These are phyloP conservation scores for Caenorhabditis sp. DNA, from an alignment of 2,888 invertebrate species.

Conservation along the genomic window DNA sequence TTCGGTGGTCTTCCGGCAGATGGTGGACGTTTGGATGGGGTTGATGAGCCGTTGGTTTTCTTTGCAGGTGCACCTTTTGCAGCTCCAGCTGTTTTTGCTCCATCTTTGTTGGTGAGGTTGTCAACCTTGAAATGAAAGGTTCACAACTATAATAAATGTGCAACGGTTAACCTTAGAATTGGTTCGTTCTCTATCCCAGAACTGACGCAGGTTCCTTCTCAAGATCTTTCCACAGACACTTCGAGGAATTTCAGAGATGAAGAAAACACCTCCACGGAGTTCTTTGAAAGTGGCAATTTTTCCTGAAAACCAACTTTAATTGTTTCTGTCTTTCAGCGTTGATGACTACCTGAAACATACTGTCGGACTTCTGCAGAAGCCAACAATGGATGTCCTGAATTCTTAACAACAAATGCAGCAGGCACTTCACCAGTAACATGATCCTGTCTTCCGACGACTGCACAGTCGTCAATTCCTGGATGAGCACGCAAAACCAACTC, in stretches of 20 bases:
- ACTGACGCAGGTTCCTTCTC: slow-evolving; percentile 76
- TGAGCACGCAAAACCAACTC: slow-evolving; percentile 78
- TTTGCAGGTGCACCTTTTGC: slow-evolving; percentile 60
- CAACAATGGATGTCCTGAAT: slow-evolving; percentile 71
- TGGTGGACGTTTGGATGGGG: slow-evolving; percentile 58
- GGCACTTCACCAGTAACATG: slow-evolving; percentile 80
- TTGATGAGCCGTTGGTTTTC: slow-evolving; percentile 63
- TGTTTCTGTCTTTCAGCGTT: no score
- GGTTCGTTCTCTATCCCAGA: slow-evolving; percentile 79
- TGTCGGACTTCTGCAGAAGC: slow-evolving; percentile 80
- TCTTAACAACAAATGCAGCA: slow-evolving; percentile 80
- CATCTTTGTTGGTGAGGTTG: slow-evolving; percentile 57
- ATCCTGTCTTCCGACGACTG: slow-evolving; percentile 81
- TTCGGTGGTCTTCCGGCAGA: slow-evolving; percentile 60
- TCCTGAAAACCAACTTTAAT: slow-evolving; percentile 72
- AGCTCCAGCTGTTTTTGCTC: slow-evolving; percentile 50
- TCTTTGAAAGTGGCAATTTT: slow-evolving; percentile 82
- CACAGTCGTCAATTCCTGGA: slow-evolving; percentile 81
- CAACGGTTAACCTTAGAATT: slow-evolving; percentile 68
- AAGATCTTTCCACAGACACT: slow-evolving; percentile 78
- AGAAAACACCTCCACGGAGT: slow-evolving; percentile 81
- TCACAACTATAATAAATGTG: not conserved
- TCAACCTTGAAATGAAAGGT: slow-evolving; percentile 48
- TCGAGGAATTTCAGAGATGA: slow-evolving; percentile 81
- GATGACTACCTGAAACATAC: slow-evolving; percentile 74